Evolutionary conservation across 2,888 invertebrate species (phyloP), one percentile per base, ranked within the genome.

Genomic region (Erebia aethiops): DNA sequence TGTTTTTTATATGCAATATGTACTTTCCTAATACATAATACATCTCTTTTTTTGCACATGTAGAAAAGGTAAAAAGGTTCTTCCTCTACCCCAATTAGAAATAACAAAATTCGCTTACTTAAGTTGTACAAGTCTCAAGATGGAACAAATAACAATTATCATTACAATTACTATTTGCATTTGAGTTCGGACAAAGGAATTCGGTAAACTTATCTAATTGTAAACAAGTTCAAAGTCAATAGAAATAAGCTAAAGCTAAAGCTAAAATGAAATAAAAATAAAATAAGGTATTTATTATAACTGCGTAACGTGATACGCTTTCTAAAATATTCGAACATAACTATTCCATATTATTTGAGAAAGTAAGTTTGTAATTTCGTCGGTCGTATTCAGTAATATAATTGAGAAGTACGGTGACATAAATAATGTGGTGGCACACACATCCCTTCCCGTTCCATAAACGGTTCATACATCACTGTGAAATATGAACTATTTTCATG

Each of bases 401-500:
- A 60, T 60, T 60, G 41, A n/a, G n/a, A 49, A 62, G 62, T 62
- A 62, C 14, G 43, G 52, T 56, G 43, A 56, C 56, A 56, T 66
- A 56, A 66, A 66, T 57, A 43, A 56, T 18, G 56, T 56, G 43
- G 43, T 46, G 65, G 56, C 41, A 57, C 52, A 56, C 46, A 56
- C 41, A 54, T 46, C 43, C 56, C 62, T 62, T 62, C 62, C 49
- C 46, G 26, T 62, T 62, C 13, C 65, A 43, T 57, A 41, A 66
- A 56, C 56, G 65, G 65, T 54, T 56, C 65, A 54, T 54, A 66
- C 18, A 66, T 66, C 65, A 56, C 43, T 66, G 41, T 66, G 65
- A 66, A 66, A 56, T 66, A 56, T 66, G 65, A 66, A 66, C 65
- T 56, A 66, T 66, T 56, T 57, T 56, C 56, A 66, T 66, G 65